Base-by-base conservation (phyloP, 2,113 vertebrate species). In the Myxocyprinus asiaticus region DNA sequence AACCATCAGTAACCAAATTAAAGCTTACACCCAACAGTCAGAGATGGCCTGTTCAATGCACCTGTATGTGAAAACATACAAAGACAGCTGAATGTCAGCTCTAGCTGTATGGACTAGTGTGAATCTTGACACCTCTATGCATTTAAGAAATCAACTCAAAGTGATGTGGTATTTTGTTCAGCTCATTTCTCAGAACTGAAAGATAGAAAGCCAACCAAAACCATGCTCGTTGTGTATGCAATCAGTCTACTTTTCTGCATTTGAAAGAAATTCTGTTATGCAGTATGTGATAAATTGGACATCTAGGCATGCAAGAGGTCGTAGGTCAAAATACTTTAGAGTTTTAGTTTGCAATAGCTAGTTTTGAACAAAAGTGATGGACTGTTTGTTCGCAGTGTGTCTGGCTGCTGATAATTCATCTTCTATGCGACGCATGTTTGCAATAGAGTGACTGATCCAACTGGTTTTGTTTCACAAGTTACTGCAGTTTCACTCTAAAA, bases 391-490 rank as follows among this genome's bases (percentile, higher is more conserved):
- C 14, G 0, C 22, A 64, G 22, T 65, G 9, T 65, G 58, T 50
- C 15, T 64, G 47, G 17, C 58, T 51, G 59, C 72, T 51, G 58
- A 61, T 3, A 14, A 48, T 7, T 67, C 33, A 47, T 58, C 56
- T 17, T 9, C 9, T 15, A 2, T 2, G 50, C 6, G 8, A 61
- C 5, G 17, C 47, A 55, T 4, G 2, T 58, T 56, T 11, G 5
- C 12, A 76, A 4, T 7, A 66, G 15, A 7, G 9, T 3, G 66
- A 3, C 14, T 77, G 55, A 73, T 56, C 73, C 5, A 43, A 81
- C 78, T 48, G 78, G 78, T 81, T 73, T 62, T 12, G 53, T 81
- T 78, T 68, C 63, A 62, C 4, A 10, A 9, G 11, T 14, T 22
- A 45, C 45, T 22, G 12, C n/a, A 58, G 73, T 65, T 77, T 77